Percentiles rank a stretch among this genome's conserved stretches.
Conservation (phyloP, 2,888 invertebrate genomes). For the Heliconius charithonia region DNA sequence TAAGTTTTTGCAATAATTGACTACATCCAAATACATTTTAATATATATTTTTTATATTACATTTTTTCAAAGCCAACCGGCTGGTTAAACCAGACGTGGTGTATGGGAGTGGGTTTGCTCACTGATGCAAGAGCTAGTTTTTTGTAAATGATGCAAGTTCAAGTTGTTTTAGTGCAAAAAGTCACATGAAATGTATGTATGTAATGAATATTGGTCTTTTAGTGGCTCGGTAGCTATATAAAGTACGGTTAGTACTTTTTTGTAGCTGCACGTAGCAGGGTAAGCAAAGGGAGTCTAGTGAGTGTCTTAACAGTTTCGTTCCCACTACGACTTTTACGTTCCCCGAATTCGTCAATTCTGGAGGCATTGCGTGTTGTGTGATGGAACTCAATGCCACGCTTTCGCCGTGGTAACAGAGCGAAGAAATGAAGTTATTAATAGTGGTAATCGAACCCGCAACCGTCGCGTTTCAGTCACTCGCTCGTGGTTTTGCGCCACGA, state of each 20-base stretch:
- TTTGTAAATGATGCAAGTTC: conserved; percentile 27
- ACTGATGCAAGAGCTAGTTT: not conserved
- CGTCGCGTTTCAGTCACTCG: not conserved
- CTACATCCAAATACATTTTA: not conserved
- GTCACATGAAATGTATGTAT: not conserved
- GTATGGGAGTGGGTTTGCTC: not conserved
- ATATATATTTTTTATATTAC: not conserved
- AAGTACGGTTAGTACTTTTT: too few species aligned
- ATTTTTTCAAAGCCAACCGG: not conserved
- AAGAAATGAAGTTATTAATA: too few species aligned
- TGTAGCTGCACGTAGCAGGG: too few species aligned
- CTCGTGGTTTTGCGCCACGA: not conserved
- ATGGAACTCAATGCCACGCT: too few species aligned
- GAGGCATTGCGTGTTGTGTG: too few species aligned
- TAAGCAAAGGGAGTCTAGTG: too few species aligned
- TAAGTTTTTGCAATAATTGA: not conserved
- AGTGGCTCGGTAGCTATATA: too few species aligned
- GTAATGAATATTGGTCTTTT: not conserved
- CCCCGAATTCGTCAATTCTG: too few species aligned
- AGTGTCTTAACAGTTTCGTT: too few species aligned
- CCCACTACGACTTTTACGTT: too few species aligned
- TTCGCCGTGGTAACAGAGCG: too few species aligned
- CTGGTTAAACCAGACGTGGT: not conserved
- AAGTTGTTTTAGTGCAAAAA: conserved; percentile 3
- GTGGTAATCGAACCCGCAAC: not conserved